Conservation (phyloP, 2,113 vertebrate genomes). For the Xyrauchen texanus region DNA sequence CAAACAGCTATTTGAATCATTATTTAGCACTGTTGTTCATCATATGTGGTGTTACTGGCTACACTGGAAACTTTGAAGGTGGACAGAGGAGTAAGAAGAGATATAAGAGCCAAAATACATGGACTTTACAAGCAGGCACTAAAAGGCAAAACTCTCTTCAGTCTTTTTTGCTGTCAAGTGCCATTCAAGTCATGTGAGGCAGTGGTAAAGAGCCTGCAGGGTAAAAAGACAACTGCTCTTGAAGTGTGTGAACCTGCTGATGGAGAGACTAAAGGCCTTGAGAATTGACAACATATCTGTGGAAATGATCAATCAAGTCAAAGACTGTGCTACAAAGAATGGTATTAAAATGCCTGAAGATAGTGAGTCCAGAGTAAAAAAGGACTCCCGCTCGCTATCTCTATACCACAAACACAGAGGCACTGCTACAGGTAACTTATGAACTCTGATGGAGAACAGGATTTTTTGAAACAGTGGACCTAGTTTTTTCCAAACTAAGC, state of each 20-base stretch:
- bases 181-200: background rate
- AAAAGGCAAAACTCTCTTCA: background rate
- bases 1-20: background rate
- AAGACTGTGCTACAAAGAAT: background rate
- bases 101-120: slow-evolving; percentile 6
- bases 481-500: background rate
- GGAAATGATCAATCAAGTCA: background rate
- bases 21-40: background rate
- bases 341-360: background rate
- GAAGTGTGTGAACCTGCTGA: background rate
- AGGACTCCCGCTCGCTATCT: background rate
- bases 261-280: background rate
- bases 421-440: background rate
- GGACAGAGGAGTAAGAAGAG: background rate
- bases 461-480: background rate
- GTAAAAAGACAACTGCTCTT: background rate
- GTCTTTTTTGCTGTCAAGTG: background rate
- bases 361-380: background rate
- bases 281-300: background rate
- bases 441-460: background rate
- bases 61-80: background rate
- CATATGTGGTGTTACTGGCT: background rate
- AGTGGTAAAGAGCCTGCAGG: background rate
- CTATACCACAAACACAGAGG: slow-evolving; percentile 3
- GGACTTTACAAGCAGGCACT: background rate